phyloP scores from a whole-genome alignment of 2,888 invertebrate species.

The Drosophila meridiana region DNA sequence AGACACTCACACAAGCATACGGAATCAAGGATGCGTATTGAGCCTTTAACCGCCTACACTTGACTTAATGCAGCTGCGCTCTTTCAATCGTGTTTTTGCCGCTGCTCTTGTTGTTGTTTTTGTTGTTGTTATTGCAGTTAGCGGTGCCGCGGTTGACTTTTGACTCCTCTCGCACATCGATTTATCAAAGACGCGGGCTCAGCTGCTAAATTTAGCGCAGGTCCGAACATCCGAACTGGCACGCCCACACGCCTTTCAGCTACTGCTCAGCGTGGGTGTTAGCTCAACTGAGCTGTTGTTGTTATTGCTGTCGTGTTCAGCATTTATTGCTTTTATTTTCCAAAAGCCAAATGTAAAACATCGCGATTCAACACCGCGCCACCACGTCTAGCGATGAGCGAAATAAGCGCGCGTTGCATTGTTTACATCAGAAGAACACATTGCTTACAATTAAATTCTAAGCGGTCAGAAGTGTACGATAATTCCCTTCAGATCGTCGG shows the following conservation, averaged over 20 bases:
- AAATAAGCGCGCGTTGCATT: constrained; percentile 5
- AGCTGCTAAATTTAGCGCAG: constrained; percentile 51
- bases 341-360: constrained; percentile 10
- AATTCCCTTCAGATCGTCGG: background rate
- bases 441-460: background rate
- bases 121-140: constrained; percentile 27
- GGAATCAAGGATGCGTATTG: constrained; percentile 47
- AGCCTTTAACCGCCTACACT: constrained; percentile 48
- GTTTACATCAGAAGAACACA: constrained; percentile 6
- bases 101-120: constrained; percentile 15
- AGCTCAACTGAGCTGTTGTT: background rate
- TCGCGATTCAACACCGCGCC: constrained; percentile 26
- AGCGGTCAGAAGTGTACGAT: too few relatives aligned
- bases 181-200: constrained; percentile 67
- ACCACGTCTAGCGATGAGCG: constrained; percentile 28
- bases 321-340: constrained; percentile 13
- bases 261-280: constrained; percentile 15
- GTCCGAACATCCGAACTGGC: constrained; percentile 21
- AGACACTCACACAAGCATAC: constrained; percentile 17
- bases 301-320: constrained; percentile 7
- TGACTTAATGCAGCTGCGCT: constrained; percentile 37
- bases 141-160: constrained; percentile 25
- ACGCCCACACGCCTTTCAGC: constrained; percentile 39
- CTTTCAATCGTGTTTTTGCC: constrained; percentile 1
- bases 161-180: constrained; percentile 64